Evolutionary conservation across 2,888 invertebrate species (phyloP).

Genomic region (Idaea biselata): DNA sequence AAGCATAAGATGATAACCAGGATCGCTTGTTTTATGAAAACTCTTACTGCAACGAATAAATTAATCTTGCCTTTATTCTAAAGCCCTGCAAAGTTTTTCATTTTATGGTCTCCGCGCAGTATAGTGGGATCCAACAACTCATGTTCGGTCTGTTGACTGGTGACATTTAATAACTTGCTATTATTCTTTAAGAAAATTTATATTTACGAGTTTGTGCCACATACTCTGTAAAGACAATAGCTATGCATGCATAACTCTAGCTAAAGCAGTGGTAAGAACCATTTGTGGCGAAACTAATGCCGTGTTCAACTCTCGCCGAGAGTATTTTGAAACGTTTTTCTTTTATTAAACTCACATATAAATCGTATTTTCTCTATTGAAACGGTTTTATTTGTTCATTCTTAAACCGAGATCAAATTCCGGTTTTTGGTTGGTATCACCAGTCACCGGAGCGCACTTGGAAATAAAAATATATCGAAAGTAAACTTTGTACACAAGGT

Average conservation of each 20-base stretch:
- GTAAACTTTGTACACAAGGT: not conserved
- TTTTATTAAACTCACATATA: not conserved
- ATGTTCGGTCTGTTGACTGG: constrained; percentile 6
- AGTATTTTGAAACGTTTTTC: not conserved
- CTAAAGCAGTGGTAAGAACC: not conserved
- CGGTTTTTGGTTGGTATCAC: not conserved
- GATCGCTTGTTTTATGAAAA: constrained; percentile 53
- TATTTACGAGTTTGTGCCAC: not conserved
- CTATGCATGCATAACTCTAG: no score
- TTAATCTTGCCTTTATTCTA: constrained; percentile 39
- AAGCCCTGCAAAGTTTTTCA: constrained; percentile 33
- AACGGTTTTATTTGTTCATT: not conserved
- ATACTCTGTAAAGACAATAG: not conserved
- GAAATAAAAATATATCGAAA: not conserved
- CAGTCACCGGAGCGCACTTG: not conserved
- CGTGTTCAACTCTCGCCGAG: not conserved
- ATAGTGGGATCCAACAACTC: constrained; percentile 13
- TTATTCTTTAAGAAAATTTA: constrained; percentile 7
- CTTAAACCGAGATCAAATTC: not conserved
- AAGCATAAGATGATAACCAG: constrained; percentile 45
- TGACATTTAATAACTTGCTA: constrained; percentile 14
- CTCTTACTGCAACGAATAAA: constrained; percentile 43
- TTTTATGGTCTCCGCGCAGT: constrained; percentile 20
- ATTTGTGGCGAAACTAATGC: not conserved
- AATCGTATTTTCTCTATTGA: not conserved